Evolutionary conservation across 2,113 vertebrate genomes (phyloP), one percentile per base, ranked within the genome.

Genomic region (Osmerus eperlanus): DNA sequence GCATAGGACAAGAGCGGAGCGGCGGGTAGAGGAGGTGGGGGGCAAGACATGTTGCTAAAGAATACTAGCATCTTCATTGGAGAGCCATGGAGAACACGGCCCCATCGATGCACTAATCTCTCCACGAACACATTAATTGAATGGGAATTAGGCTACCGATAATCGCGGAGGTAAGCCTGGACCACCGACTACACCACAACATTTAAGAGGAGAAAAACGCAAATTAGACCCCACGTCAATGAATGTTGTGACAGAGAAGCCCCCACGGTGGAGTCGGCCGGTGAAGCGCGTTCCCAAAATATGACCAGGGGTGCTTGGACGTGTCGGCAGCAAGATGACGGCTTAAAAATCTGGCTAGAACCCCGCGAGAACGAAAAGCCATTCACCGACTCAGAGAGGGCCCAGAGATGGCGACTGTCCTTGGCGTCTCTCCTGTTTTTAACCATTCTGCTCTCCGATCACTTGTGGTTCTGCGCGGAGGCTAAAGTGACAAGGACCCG

Each of bases 341-440:
- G 96, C 93, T 95, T 95, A 92, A 95, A 93, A 90, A 95, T 97
- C 92, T 96, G 97, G 92, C 94, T 95, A 88, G 96, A 95, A 90
- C 95, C 97, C 91, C 95, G 96, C 85, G 94, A 96, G 93, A 92
- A 94, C 95, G 95, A 97, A 83, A 98, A 98, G 91, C 96, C 96
- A 86, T 98, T 96, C 92, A 91, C 95, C 86, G 96, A 99, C 90
- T 96, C 96, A 1, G 96, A 99, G 93, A 94, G 97, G 94, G 96
- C 96, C 92, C 97, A 99, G 96, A 95, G 97, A 98, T 99, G 97
- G 97, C 97, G 97, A 93, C 95, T 97, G 94, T 98, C 97, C 91
- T 93, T 99, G 94, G 97, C 97, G 86, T 96, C 97, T 83, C 96
- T 99, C 91, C 87, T 98, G 90, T 97, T 99, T 91, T 91, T 99